Conservation (phyloP, 2,797 vertebrate genomes). For the Lutjanus argentimaculatus region DNA sequence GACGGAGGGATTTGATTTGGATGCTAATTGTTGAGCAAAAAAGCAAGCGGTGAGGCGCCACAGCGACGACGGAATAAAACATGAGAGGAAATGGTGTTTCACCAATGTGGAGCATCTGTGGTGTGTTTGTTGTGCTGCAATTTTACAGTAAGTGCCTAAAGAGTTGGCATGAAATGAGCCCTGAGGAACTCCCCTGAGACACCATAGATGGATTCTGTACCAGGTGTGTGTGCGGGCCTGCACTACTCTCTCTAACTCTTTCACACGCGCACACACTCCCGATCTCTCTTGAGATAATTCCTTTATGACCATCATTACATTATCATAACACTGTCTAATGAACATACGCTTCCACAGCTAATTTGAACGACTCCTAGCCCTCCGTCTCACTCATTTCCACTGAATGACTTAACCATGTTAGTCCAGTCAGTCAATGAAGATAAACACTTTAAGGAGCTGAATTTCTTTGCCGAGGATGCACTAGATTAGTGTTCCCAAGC, state of each 20-base stretch:
- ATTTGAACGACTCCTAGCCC: conserved; percentile 43
- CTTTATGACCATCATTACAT: conserved; percentile 51
- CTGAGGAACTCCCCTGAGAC: conserved; percentile 46
- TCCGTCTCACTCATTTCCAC: conserved; percentile 41
- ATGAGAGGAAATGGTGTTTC: conserved; percentile 26
- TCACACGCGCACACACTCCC: not conserved
- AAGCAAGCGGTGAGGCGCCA: conserved; percentile 21
- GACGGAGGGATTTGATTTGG: conserved; percentile 57
- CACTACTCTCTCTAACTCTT: not conserved
- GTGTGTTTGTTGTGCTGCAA: conserved; percentile 14
- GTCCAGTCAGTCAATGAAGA: conserved; percentile 48
- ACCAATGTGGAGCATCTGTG: conserved; percentile 6
- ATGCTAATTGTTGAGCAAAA: conserved; percentile 48
- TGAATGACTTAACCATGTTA: conserved; percentile 54
- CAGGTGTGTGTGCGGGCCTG: not conserved
- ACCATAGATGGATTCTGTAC: conserved; percentile 27
- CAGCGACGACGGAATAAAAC: conserved; percentile 11
- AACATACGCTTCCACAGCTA: conserved; percentile 52
- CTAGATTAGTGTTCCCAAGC: not conserved
- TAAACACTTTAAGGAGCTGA: conserved; percentile 17
- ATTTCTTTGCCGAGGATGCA: not conserved
- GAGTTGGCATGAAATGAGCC: conserved; percentile 41
- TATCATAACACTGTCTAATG: conserved; percentile 57
- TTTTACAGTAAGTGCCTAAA: conserved; percentile 20
- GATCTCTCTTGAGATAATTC: conserved; percentile 27